phyloP scores from a whole-genome alignment of 1,140 invertebrate species.

The Lasaia peninsularis region DNA sequence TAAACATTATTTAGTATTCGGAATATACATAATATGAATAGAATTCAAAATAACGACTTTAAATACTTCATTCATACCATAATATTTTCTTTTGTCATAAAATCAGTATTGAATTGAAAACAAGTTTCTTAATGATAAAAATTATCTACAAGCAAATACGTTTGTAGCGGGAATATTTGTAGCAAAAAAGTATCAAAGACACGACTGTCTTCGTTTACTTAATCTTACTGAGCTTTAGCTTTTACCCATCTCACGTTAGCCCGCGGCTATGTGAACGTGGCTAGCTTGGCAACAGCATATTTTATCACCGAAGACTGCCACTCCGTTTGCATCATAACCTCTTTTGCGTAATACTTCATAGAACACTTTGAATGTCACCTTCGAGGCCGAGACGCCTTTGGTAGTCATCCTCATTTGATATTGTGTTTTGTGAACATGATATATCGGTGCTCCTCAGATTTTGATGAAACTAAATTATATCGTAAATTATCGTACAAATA shows the following conservation, averaged over 20 bases:
- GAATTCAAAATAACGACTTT: too few species aligned
- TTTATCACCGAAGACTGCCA: constrained; percentile 42
- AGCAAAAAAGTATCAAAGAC: not conserved
- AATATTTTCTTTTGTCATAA: too few species aligned
- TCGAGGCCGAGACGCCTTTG: constrained; percentile 35
- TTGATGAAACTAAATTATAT: too few species aligned
- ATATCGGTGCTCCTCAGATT: constrained; percentile 24
- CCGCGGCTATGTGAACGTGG: constrained; percentile 40
- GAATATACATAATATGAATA: too few species aligned
- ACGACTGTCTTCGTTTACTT: constrained; percentile 46
- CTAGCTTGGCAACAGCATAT: constrained; percentile 35
- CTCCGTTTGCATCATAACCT: constrained; percentile 46
- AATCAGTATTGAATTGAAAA: not conserved
- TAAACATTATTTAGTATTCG: too few species aligned
- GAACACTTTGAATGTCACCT: constrained; percentile 57
- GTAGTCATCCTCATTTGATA: constrained; percentile 1
- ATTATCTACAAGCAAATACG: not conserved
- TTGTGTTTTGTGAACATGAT: constrained; percentile 38
- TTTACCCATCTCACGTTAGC: constrained; percentile 36
- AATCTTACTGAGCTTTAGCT: constrained; percentile 44
- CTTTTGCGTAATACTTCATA: constrained; percentile 54
- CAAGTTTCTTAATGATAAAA: not conserved
- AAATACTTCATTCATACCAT: too few species aligned
- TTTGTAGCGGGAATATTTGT: not conserved
- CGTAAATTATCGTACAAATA: too few species aligned